Base-by-base conservation (phyloP, 2,888 invertebrate species). In the Coelopa pilipes region DNA sequence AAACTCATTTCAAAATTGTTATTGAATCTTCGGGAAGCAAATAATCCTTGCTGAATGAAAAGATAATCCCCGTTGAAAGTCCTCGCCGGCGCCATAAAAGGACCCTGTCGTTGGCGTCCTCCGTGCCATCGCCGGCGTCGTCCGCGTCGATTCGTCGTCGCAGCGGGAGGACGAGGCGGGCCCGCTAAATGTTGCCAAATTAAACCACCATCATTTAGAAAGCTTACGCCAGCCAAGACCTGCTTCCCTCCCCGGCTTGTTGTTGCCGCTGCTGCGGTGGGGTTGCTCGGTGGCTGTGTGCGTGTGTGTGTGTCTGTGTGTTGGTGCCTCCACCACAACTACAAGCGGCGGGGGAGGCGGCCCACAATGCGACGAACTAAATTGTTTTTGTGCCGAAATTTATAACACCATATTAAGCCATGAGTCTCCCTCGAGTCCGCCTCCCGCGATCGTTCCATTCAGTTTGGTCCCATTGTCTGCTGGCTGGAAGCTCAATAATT, bases 41-140 rank as follows among this genome's bases (percentile, higher is more conserved):
- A 84, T 85, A 86, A 86, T 85, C 86, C 85, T 78, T 78, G 81
- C 79, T 84, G 81, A 85, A 84, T 82, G 81, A 81, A 81, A 79
- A 80, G 78, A 78, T 81, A 84, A 83, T 81, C 82, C 78, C 67
- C 74, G 75, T 69, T 76, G 76, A 77, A 69, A 75, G 73, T 55
- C 55, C 63, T 69, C 53, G 19, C 9, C 19, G 55, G 55, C 24
- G 65, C 75, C 77, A 76, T 78, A 7, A 34, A 34, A 34, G 7
- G 34, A 34, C 34, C 34, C 7, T 76, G 77, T 15, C 21, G 13
- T 50, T 17, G 66, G n/a, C 5, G 21, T 21, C 19, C 3, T 12
- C 21, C 15, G 19, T 13, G 19, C 34, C 53, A 12, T 53, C 53
- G 34, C 21, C 53, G 12, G 3, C 53, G 3, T 13, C 49, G 13